Evolutionary conservation across 2,797 vertebrate species (phyloP).

Genomic region (Clarias pachynema): DNA sequence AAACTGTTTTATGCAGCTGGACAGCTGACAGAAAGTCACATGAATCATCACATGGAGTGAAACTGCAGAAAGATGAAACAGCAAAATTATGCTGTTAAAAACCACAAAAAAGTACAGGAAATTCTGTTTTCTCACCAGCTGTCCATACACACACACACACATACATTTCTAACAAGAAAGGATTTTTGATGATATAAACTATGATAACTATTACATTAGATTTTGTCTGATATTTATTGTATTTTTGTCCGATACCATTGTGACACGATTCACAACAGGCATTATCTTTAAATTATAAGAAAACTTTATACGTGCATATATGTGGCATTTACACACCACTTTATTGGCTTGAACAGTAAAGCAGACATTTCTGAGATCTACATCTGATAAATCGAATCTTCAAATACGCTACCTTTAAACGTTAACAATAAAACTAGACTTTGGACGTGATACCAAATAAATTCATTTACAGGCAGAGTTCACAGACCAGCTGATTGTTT

Average conservation of each 20-base stretch:
- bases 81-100: neutral
- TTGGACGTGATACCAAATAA: too few species aligned
- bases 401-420: too few species aligned
- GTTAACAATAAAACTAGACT: too few species aligned
- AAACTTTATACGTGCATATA: too few species aligned
- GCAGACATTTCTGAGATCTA: too few species aligned
- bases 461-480: too few species aligned
- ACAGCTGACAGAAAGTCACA: constrained; percentile 16
- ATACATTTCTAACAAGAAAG: neutral
- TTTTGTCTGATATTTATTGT: neutral
- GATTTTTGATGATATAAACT: neutral
- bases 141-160: neutral
- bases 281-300: too few species aligned
- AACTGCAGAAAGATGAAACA: neutral
- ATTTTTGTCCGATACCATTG: neutral
- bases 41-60: neutral
- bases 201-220: neutral
- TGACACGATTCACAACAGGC: too few species aligned
- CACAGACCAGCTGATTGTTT: too few species aligned
- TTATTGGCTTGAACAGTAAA: too few species aligned
- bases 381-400: too few species aligned
- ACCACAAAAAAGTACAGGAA: constrained; percentile 3
- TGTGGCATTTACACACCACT: too few species aligned
- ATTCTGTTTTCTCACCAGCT: neutral
- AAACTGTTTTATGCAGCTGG: neutral